Evolutionary conservation across 2,797 vertebrate genomes (phyloP).

Genomic region (Gambelia wislizenii): DNA sequence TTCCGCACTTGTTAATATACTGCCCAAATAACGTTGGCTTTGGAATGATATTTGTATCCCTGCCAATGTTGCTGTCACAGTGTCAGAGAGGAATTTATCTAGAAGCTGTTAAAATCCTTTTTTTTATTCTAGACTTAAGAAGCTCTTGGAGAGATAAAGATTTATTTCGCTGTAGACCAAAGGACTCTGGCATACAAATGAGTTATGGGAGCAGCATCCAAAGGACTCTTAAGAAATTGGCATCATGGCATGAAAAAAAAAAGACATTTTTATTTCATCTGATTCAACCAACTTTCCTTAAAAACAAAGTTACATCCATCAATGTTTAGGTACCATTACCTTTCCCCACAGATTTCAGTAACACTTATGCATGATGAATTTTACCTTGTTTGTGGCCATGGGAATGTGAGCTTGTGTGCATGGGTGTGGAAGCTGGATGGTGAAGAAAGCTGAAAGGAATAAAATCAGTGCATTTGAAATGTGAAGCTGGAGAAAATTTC

Average conservation of each 20-base stretch:
- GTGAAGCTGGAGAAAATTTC: too few species aligned
- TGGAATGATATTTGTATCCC: constrained; percentile 2
- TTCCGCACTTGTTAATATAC: not conserved
- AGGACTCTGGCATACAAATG: not conserved
- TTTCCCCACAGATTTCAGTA: not conserved
- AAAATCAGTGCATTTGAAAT: too few species aligned
- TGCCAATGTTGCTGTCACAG: constrained; percentile 3
- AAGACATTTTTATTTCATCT: constrained; percentile 17
- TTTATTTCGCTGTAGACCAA: not conserved
- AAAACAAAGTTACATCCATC: not conserved
- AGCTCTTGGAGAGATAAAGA: constrained; percentile 18
- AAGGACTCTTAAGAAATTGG: constrained; percentile 40
- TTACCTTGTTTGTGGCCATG: not conserved
- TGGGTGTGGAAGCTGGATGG: too few species aligned
- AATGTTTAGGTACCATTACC: not conserved
- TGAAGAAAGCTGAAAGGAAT: too few species aligned
- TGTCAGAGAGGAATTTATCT: not conserved
- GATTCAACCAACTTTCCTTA: constrained; percentile 34
- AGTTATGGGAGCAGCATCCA: not conserved
- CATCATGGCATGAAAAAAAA: not conserved
- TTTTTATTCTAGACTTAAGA: constrained; percentile 34
- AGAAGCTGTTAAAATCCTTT: constrained; percentile 25
- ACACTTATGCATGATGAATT: not conserved
- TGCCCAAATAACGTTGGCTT: fast-evolving
- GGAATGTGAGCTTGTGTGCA: not conserved